These are phyloP conservation scores for Poeciliopsis turrubarensis DNA, from an alignment of 2,113 vertebrate species.

Conservation along the genomic window DNA sequence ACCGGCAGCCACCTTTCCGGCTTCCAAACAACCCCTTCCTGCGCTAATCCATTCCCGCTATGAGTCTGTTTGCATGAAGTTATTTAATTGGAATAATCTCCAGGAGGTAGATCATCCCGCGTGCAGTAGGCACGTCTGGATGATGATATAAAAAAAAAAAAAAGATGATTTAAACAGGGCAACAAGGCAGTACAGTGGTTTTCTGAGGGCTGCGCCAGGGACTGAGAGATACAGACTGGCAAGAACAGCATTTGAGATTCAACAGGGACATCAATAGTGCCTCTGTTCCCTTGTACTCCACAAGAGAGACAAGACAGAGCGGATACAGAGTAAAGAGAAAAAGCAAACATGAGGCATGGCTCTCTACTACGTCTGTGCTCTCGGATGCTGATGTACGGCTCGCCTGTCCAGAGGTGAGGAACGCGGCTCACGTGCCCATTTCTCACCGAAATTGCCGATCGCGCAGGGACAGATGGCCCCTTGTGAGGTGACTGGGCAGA, in stretches of 20 bases:
- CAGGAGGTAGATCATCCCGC: constrained; percentile 47
- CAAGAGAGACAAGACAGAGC: constrained; percentile 46
- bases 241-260: constrained; percentile 57
- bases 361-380: constrained; percentile 47
- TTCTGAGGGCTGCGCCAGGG: constrained; percentile 54
- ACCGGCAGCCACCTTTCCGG: constrained; percentile 42
- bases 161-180: constrained; percentile 63
- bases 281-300: constrained; percentile 69
- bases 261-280: constrained; percentile 73
- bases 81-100: constrained; percentile 76
- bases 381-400: constrained; percentile 42
- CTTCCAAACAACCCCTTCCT: constrained; percentile 38
- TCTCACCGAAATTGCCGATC: constrained; percentile 46
- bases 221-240: constrained; percentile 68
- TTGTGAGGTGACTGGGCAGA: constrained; percentile 47
- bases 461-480: constrained; percentile 30
- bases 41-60: constrained; percentile 67
- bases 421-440: constrained; percentile 26
- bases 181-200: constrained; percentile 73
- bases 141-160: constrained; percentile 1
- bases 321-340: constrained; percentile 1
- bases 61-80: constrained; percentile 67
- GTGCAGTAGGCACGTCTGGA: constrained; percentile 49
- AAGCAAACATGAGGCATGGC: constrained; percentile 57
- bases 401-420: constrained; percentile 55